Evolutionary conservation across 2,888 invertebrate genomes (phyloP).

Genomic region (Nomada goodeniana): DNA sequence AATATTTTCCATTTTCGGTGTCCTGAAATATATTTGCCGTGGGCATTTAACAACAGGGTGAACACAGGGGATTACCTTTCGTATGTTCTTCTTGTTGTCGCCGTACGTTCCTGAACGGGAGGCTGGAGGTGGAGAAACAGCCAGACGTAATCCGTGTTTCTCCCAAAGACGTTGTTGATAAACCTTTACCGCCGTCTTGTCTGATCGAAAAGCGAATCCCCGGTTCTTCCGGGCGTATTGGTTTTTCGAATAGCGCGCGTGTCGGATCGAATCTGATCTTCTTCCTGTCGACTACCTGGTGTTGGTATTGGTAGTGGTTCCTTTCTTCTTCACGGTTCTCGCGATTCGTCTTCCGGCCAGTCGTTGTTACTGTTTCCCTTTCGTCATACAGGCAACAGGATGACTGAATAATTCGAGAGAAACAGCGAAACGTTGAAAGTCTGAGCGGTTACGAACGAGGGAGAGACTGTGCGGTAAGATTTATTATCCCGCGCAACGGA

Average conservation of each 20-base stretch:
- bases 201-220: conserved; percentile 70
- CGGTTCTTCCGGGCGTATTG: conserved; percentile 54
- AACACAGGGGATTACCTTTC: conserved; percentile 55
- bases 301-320: conserved; percentile 35
- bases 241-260: conserved; percentile 71
- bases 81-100: conserved; percentile 65
- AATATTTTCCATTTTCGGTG: background rate
- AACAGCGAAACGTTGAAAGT: conserved; percentile 26
- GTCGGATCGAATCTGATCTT: conserved; percentile 53
- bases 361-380: conserved; percentile 40
- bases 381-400: conserved; percentile 10
- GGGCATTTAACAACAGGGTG: background rate
- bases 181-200: conserved; percentile 69
- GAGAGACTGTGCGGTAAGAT: conserved; percentile 66
- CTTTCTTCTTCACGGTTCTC: conserved; percentile 37
- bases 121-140: conserved; percentile 49
- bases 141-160: conserved; percentile 51
- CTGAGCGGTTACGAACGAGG: conserved; percentile 55
- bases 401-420: conserved; percentile 27
- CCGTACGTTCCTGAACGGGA: conserved; percentile 80
- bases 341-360: conserved; percentile 41
- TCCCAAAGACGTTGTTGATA: conserved; percentile 74
- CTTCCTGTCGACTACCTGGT: conserved; percentile 42
- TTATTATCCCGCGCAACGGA: conserved; percentile 76
- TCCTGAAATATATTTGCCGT: background rate